Evolutionary conservation across 2,888 invertebrate species (phyloP).

Genomic region (Aphidoletes aphidimyza): DNA sequence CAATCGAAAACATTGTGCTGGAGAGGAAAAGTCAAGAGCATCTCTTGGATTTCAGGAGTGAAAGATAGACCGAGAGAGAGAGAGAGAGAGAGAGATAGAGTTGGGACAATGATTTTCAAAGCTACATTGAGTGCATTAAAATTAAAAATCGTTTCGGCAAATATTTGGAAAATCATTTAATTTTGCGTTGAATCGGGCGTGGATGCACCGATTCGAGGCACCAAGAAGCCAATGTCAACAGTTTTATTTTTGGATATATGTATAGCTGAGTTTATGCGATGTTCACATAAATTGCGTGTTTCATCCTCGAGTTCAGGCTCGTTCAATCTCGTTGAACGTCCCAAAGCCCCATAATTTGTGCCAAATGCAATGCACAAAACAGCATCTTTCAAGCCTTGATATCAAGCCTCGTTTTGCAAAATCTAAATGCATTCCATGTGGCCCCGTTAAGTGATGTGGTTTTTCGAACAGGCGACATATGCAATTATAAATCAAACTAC

Average conservation of each 20-base stretch:
- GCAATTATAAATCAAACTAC: slow-evolving; percentile 40
- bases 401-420: background rate
- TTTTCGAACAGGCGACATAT: slow-evolving; percentile 22
- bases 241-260: slow-evolving; percentile 16
- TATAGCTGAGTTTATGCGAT: background rate
- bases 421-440: background rate
- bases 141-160: slow-evolving; percentile 6
- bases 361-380: background rate
- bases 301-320: background rate
- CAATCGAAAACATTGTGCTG: background rate
- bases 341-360: no score
- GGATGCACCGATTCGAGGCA: background rate
- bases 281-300: background rate
- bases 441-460: slow-evolving; percentile 41
- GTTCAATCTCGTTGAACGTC: background rate
- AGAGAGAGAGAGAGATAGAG: no score
- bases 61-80: no score
- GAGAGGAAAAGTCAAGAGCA: background rate
- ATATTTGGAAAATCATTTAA: slow-evolving; percentile 30
- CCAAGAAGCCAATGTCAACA: slow-evolving; percentile 14
- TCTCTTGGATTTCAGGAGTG: background rate
- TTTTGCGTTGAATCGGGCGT: no score
- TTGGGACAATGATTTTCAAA: background rate
- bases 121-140: background rate
- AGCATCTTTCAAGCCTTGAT: slow-evolving; percentile 23